These are phyloP conservation scores for Podarcis siculus DNA, from an alignment of 2,797 vertebrate species.

Conservation along the genomic window DNA sequence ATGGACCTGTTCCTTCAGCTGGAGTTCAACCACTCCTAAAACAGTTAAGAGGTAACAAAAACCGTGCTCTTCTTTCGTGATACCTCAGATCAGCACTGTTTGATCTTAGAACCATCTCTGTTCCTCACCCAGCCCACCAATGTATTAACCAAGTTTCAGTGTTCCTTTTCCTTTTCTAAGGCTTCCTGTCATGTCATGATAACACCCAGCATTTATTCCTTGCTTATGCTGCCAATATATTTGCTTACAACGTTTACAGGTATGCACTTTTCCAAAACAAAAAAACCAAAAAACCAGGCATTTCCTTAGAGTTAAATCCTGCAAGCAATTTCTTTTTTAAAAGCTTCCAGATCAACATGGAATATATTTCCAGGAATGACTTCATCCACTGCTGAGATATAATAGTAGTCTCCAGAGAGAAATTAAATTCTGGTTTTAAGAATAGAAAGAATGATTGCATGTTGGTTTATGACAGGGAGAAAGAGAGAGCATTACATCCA, in stretches of 20 bases:
- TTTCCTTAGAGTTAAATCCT: not conserved
- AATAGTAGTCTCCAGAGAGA: not conserved
- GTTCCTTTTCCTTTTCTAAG: slow-evolving; percentile 1
- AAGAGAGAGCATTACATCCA: not conserved
- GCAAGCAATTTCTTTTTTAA: not conserved
- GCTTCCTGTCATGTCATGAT: slow-evolving; percentile 1
- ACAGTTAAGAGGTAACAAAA: too few species aligned
- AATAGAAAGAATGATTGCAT: slow-evolving; percentile 17
- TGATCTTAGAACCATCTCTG: too few species aligned
- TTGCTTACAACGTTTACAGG: slow-evolving; percentile 7
- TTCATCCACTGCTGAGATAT: slow-evolving; percentile 15
- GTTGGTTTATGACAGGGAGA: slow-evolving; percentile 33
- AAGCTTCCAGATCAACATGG: not conserved
- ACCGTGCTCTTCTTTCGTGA: too few species aligned
- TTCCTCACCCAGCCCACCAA: not conserved
- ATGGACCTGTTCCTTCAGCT: too few species aligned
- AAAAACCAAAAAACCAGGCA: too few species aligned
- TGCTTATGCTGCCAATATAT: not conserved
- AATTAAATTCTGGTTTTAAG: slow-evolving; percentile 30
- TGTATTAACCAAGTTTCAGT: not conserved
- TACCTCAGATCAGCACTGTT: too few species aligned
- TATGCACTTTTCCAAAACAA: not conserved
- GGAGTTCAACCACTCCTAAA: too few species aligned
- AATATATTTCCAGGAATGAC: slow-evolving; percentile 32
- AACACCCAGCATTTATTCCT: not conserved